Percentiles rank a stretch among this genome's conserved stretches.
phyloP scores from a whole-genome alignment of 1,140 invertebrate genomes.

The Liolophura sinensis region DNA sequence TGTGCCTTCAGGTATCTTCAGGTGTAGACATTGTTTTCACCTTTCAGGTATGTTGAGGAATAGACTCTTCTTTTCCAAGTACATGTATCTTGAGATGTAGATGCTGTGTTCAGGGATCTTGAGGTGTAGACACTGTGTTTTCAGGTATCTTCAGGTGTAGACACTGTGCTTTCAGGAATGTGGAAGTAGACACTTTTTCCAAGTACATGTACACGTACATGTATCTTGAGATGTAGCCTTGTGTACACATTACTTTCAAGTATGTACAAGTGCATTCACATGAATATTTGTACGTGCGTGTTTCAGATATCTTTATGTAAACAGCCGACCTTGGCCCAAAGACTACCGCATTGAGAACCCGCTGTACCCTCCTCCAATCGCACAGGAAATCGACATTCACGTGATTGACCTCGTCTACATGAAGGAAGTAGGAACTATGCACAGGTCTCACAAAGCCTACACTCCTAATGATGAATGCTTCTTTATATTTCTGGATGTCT shows the following conservation, averaged over 20 bases:
- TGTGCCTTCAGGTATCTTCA: too few species aligned
- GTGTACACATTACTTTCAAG: too few species aligned
- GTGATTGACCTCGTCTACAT: constrained; percentile 83
- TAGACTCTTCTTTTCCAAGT: too few species aligned
- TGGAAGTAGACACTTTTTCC: too few species aligned
- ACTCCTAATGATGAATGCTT: constrained; percentile 88
- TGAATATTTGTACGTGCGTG: constrained; percentile 15
- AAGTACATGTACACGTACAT: constrained; percentile 1
- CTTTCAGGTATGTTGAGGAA: too few species aligned
- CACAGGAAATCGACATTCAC: constrained; percentile 90
- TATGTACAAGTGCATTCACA: neutral
- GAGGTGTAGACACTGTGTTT: too few species aligned
- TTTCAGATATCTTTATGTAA: constrained; percentile 81
- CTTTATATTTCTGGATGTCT: constrained; percentile 87
- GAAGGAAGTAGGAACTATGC: constrained; percentile 78
- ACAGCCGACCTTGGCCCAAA: constrained; percentile 82
- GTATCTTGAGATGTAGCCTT: neutral
- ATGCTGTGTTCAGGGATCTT: too few species aligned
- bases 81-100: too few species aligned
- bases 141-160: too few species aligned
- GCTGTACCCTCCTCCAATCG: constrained; percentile 81
- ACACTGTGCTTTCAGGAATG: too few species aligned
- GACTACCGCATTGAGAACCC: constrained; percentile 79
- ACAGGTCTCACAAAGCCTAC: constrained; percentile 83
- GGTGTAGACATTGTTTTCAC: too few species aligned